Evolutionary conservation across 2,797 vertebrate species (phyloP).

Genomic region (Enteromius viviparus): DNA sequence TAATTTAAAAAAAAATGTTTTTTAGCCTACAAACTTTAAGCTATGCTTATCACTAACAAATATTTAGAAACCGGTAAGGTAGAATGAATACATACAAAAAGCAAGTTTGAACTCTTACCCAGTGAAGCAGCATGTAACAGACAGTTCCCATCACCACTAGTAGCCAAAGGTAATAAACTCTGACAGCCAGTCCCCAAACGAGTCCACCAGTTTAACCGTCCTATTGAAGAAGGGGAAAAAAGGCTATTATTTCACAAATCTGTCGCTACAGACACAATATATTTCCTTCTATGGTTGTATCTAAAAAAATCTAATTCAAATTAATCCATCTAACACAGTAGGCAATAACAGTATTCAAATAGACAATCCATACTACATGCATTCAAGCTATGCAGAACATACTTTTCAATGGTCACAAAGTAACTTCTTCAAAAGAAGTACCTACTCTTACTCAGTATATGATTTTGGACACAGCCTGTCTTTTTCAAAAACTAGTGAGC

Average conservation of each 20-base stretch:
- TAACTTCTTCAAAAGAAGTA: background rate
- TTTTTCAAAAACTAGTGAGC: background rate
- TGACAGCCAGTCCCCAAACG: slow-evolving; percentile 90
- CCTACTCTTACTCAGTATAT: background rate
- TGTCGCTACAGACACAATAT: background rate
- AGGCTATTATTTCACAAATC: background rate
- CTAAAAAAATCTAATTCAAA: background rate
- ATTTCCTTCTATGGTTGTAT: background rate
- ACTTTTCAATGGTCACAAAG: background rate
- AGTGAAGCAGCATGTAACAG: slow-evolving; percentile 94
- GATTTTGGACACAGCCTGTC: background rate
- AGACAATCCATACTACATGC: background rate
- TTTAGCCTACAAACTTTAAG: background rate
- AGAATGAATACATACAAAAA: background rate
- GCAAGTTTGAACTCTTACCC: slow-evolving; percentile 75
- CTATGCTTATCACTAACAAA: background rate
- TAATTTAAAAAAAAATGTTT: background rate
- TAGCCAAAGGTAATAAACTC: slow-evolving; percentile 90
- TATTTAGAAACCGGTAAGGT: background rate
- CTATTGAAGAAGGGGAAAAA: slow-evolving; percentile 66
- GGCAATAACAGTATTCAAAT: no score
- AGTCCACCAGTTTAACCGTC: slow-evolving; percentile 97
- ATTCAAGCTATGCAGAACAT: background rate
- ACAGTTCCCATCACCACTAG: slow-evolving; percentile 95
- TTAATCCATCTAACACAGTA: background rate